Percentiles rank a stretch among this genome's conserved stretches.
Evolutionary conservation across 2,888 invertebrate genomes (phyloP).

Genomic region (Hirtodrosophila alboralis): DNA sequence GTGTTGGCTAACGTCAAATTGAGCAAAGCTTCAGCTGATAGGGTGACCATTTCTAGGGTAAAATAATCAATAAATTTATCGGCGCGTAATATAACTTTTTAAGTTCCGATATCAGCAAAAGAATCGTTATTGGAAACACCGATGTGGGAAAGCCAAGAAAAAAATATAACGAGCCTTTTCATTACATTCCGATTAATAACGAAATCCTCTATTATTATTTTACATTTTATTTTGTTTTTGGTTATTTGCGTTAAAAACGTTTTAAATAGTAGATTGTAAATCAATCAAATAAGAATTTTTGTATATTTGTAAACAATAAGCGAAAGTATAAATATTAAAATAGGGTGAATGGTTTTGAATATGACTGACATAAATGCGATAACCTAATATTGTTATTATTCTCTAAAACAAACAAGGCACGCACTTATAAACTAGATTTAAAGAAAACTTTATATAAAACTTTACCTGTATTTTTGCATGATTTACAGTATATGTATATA

Average conservation of each 20-base stretch:
- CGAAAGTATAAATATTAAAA: constrained; percentile 47
- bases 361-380: constrained; percentile 36
- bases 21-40: constrained; percentile 4
- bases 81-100: constrained; percentile 12
- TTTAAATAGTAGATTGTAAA: constrained; percentile 18
- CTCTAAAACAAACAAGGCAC: constrained; percentile 33
- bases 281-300: constrained; percentile 32
- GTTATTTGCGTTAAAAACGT: constrained; percentile 14
- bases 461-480: constrained; percentile 63
- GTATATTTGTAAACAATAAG: constrained; percentile 53
- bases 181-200: constrained; percentile 21
- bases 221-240: constrained; percentile 45
- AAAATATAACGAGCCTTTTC: no score
- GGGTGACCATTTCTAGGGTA: constrained; percentile 13
- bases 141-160: no score
- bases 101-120: background rate
- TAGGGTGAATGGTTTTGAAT: constrained; percentile 43
- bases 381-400: constrained; percentile 27
- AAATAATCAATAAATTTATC: background rate
- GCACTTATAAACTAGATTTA: constrained; percentile 33
- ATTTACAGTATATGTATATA: constrained; percentile 55
- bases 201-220: constrained; percentile 28
- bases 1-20: constrained; percentile 44
- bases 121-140: no score
- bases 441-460: constrained; percentile 39